Percentiles rank a stretch among this genome's conserved stretches.
These are phyloP conservation scores for Gymnorhina tibicen DNA, from an alignment of 2,113 vertebrate species.

Conservation along the genomic window DNA sequence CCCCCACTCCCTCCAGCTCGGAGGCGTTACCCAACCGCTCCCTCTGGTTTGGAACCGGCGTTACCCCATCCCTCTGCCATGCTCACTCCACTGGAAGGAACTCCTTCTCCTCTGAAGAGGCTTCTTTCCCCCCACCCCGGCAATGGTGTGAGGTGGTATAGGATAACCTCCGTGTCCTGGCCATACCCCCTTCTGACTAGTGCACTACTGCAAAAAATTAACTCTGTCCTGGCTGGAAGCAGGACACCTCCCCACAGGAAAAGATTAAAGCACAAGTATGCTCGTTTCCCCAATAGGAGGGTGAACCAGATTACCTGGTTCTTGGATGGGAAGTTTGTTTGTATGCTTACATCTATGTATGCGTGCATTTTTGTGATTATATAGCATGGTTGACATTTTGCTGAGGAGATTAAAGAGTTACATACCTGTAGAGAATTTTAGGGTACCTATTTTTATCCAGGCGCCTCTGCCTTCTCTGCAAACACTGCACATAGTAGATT, in stretches of 20 bases:
- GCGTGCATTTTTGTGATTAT: not conserved
- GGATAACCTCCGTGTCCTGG: not conserved
- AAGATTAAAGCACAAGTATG: accelerated
- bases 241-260: not conserved
- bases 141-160: too few species aligned
- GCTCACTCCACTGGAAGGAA: not conserved
- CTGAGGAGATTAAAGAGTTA: slow-evolving; percentile 10
- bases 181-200: not conserved
- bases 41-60: accelerated
- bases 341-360: not conserved
- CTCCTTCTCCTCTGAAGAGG: not conserved
- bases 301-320: not conserved
- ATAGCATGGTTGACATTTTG: not conserved
- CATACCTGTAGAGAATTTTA: slow-evolving; percentile 34
- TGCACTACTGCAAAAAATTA: not conserved
- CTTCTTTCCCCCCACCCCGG: not conserved
- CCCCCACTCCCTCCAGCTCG: not conserved
- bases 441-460: slow-evolving; percentile 49
- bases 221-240: not conserved
- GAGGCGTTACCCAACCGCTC: accelerated
- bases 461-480: slow-evolving; percentile 31
- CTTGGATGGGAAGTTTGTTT: not conserved
- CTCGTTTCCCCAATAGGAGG: accelerated
- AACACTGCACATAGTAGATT: slow-evolving; percentile 18
- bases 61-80: not conserved